These are phyloP conservation scores for Sinodicranocentrus sp. DNA, from an alignment of 2,888 invertebrate genomes.

Conservation along the genomic window DNA sequence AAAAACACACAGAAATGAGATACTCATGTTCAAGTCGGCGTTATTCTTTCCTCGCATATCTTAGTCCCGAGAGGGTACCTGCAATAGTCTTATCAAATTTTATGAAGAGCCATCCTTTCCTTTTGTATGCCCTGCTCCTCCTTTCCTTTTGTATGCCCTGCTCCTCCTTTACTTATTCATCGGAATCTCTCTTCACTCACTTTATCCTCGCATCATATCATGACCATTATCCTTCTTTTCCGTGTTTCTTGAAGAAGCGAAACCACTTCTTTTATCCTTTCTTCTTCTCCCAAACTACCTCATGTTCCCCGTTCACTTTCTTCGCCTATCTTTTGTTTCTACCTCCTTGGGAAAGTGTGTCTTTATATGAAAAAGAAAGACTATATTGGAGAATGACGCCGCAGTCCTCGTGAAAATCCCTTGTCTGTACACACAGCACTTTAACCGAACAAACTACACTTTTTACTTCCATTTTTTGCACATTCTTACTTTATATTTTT, in stretches of 20 bases:
- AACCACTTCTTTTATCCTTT: neutral
- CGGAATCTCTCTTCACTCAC: conserved; percentile 24
- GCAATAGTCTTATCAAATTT: conserved; percentile 35
- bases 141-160: conserved; percentile 10
- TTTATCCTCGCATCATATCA: conserved; percentile 19
- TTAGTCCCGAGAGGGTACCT: neutral
- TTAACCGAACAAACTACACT: conserved; percentile 26
- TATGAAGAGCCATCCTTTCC: conserved; percentile 16
- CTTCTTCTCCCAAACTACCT: neutral
- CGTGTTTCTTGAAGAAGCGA: neutral
- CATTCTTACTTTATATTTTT: neutral
- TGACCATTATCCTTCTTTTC: neutral
- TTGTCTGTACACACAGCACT: conserved; percentile 38
- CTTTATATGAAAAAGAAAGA: neutral
- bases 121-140: neutral
- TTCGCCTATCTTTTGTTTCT: neutral
- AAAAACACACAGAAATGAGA: neutral
- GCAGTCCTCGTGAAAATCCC: neutral
- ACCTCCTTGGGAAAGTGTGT: conserved; percentile 7
- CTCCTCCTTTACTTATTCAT: conserved; percentile 32
- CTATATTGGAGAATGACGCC: neutral
- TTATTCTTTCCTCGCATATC: conserved; percentile 12
- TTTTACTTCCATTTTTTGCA: neutral
- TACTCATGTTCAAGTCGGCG: too few species aligned
- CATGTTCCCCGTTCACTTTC: neutral